phyloP scores from a whole-genome alignment of 2,888 invertebrate species.

The Eupsilia transversa region DNA sequence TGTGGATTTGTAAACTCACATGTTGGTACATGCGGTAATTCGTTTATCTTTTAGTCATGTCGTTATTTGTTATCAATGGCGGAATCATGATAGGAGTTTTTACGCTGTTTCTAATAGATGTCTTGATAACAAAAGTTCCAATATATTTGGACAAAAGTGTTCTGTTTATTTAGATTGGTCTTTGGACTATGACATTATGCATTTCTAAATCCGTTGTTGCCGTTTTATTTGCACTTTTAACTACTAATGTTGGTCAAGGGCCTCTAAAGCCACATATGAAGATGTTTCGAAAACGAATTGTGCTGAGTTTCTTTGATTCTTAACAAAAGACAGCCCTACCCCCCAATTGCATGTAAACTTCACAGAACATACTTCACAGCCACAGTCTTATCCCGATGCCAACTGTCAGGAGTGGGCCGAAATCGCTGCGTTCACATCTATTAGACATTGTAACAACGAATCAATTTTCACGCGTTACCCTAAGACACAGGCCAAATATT shows the following conservation, averaged over 20 bases:
- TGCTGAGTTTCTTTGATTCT: not conserved
- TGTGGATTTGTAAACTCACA: constrained; percentile 29
- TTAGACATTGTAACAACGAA: too few species aligned
- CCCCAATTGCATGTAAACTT: constrained; percentile 35
- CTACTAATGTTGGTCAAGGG: too few species aligned
- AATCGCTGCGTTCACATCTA: constrained; percentile 34
- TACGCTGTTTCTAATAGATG: constrained; percentile 11
- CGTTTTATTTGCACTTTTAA: too few species aligned
- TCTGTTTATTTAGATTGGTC: too few species aligned
- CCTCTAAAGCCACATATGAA: too few species aligned
- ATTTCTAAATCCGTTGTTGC: too few species aligned
- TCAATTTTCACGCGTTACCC: too few species aligned
- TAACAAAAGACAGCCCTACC: constrained; percentile 30
- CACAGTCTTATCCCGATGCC: constrained; percentile 42
- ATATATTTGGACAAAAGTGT: too few species aligned
- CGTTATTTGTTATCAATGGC: constrained; percentile 25
- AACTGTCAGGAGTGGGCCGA: constrained; percentile 49
- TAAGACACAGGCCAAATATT: too few species aligned
- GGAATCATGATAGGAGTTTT: constrained; percentile 2
- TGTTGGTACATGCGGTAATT: constrained; percentile 34
- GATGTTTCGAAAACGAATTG: not conserved
- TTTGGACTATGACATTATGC: too few species aligned
- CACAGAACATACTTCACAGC: constrained; percentile 15
- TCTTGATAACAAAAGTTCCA: not conserved
- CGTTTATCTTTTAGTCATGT: constrained; percentile 32